These are phyloP conservation scores for Cardiocondyla obscurior DNA, from an alignment of 1,140 invertebrate species.

Conservation along the genomic window DNA sequence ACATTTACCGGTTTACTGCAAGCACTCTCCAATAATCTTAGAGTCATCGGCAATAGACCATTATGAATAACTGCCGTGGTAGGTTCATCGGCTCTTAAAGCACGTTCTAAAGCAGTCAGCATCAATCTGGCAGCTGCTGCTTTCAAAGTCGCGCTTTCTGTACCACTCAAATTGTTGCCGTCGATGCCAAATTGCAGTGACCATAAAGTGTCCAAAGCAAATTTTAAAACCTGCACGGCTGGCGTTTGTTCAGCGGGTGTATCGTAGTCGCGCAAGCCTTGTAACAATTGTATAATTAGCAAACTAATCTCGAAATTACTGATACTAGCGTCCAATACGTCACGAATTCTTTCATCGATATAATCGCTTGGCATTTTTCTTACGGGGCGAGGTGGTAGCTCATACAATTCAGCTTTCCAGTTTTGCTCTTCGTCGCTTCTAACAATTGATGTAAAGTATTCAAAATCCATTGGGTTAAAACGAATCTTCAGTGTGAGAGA, in stretches of 20 bases:
- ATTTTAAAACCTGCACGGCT: slow-evolving; percentile 86
- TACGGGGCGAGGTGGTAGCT: slow-evolving; percentile 69
- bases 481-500: slow-evolving; percentile 85
- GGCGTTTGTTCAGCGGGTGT: slow-evolving; percentile 85
- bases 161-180: slow-evolving; percentile 65
- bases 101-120: slow-evolving; percentile 85
- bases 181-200: slow-evolving; percentile 85
- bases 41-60: slow-evolving; percentile 86
- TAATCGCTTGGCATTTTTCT: slow-evolving; percentile 84
- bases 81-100: slow-evolving; percentile 85
- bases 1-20: slow-evolving; percentile 73
- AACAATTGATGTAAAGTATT: slow-evolving; percentile 86
- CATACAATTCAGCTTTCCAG: slow-evolving; percentile 67
- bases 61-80: slow-evolving; percentile 86
- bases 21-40: slow-evolving; percentile 86
- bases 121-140: slow-evolving; percentile 85
- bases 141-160: slow-evolving; percentile 83
- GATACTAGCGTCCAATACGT: slow-evolving; percentile 84
- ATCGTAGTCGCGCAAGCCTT: slow-evolving; percentile 85
- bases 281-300: slow-evolving; percentile 85
- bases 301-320: slow-evolving; percentile 85
- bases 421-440: slow-evolving; percentile 85
- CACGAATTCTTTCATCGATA: slow-evolving; percentile 84
- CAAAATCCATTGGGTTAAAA: slow-evolving; percentile 87
- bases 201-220: slow-evolving; percentile 86